Evolutionary conservation across 64 coral and sea anemone species (phyloP), one percentile per base, ranked within the genome.

Genomic region (Cladopsammia gracilis): DNA sequence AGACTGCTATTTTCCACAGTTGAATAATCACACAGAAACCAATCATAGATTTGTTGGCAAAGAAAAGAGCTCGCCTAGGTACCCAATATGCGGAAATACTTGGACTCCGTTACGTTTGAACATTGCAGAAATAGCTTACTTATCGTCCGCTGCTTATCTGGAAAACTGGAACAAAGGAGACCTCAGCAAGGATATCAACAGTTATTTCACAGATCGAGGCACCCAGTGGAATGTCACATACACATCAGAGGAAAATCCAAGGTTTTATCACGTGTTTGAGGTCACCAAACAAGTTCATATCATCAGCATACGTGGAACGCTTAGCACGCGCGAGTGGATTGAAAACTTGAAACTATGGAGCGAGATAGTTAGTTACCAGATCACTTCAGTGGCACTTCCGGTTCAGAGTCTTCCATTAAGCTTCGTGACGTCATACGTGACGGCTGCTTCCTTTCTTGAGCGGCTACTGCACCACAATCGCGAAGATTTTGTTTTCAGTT

Each of bases 311-410:
- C 81, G 89, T 20, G 94, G 94, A 12, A 87, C 88, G 18, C 15
- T 26, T 7, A 75, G 77, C n/a, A 48, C 48, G 2, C 50, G 89
- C 19, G 94, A 95, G 25, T 95, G 94, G 94, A 73, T 79, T 15
- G 52, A 90, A 75, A 73, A 91, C 51, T 22, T 62, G 3, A 95
- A 95, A 50, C 67, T 95, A 16, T 95, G 94, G 89, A 91, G 90
- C 64, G 94, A 95, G 65, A 91, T 95, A 43, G 83, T 83, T 16
- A 89, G 78, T 19, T 95, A 87, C 67, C 79, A 91, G 66, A 26
- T 95, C 43, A 95, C 87, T 4, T 86, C 93, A 8, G 80, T 86
- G 42, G 74, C 68, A 19, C 73, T 95, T 16, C 93, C 93, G 11
- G 73, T 87, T 22, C 93, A 95, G 16, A 57, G 48, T 15, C 57